Evolutionary conservation across 2,113 vertebrate species (phyloP).

Genomic region (Lepidothrix coronata): DNA sequence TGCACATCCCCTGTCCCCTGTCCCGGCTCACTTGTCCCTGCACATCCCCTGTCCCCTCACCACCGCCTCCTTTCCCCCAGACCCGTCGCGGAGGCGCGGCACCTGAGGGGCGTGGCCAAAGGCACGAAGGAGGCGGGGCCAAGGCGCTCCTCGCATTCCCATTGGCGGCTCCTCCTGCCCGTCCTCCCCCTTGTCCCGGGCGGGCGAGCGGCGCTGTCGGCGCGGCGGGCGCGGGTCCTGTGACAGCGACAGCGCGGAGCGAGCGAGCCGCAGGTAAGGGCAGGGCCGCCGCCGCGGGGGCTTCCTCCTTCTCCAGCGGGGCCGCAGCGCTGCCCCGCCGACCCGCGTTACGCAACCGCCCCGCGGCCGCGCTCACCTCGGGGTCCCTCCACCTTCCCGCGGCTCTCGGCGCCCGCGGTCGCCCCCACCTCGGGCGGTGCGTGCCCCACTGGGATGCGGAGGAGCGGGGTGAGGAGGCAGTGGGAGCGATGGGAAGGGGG

Average conservation of each 20-base stretch:
- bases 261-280: background rate
- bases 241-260: background rate
- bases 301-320: background rate
- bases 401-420: background rate
- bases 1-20: background rate
- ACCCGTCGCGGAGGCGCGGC: background rate
- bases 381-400: background rate
- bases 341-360: background rate
- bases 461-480: background rate
- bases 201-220: background rate
- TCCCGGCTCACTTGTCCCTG: no score
- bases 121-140: rapidly evolving
- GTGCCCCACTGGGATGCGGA: background rate
- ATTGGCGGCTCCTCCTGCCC: rapidly evolving
- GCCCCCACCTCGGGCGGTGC: background rate
- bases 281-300: background rate
- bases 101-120: background rate
- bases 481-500: background rate
- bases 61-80: background rate
- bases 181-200: background rate
- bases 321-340: background rate
- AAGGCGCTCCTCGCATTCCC: rapidly evolving
- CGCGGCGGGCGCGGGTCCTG: background rate
- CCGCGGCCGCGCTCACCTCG: background rate
- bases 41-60: background rate